Evolutionary conservation across 2,797 vertebrate species (phyloP).

Genomic region (Ptychobarbus kaznakovi): DNA sequence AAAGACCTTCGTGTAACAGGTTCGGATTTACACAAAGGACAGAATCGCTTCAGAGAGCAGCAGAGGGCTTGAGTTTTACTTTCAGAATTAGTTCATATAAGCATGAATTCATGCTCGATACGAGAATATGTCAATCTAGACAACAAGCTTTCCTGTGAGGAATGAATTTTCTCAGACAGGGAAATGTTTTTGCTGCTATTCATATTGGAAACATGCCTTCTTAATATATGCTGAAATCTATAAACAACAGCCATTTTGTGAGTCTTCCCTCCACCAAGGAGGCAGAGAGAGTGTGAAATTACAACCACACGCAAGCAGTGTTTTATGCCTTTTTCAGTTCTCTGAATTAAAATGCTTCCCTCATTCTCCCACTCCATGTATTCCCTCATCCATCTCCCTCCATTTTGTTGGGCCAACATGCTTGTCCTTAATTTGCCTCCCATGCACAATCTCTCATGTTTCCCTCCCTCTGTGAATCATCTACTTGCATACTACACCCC

Average conservation of each 20-base stretch:
- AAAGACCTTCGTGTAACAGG: conserved; percentile 7
- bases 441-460: conserved; percentile 35
- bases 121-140: conserved; percentile 12
- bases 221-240: conserved; percentile 48
- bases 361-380: conserved; percentile 30
- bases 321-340: conserved; percentile 54
- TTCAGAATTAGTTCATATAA: conserved; percentile 28
- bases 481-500: conserved; percentile 21
- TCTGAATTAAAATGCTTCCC: conserved; percentile 46
- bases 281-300: conserved; percentile 14
- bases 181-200: neutral
- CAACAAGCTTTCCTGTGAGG: conserved; percentile 23
- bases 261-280: conserved; percentile 31
- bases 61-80: conserved; percentile 2
- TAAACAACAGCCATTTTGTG: conserved; percentile 64
- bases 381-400: conserved; percentile 49
- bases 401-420: conserved; percentile 55
- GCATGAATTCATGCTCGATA: conserved; percentile 32
- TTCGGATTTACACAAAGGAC: neutral
- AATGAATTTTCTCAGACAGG: conserved; percentile 3
- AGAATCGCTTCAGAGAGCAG: conserved; percentile 38
- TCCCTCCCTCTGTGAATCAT: conserved; percentile 29
- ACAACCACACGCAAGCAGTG: conserved; percentile 48
- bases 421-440: conserved; percentile 59
- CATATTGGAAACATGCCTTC: conserved; percentile 19